Percentiles rank a stretch among this genome's conserved stretches.
Conservation (phyloP, 1,140 invertebrate species). For the Schlechtendalia chinensis region DNA sequence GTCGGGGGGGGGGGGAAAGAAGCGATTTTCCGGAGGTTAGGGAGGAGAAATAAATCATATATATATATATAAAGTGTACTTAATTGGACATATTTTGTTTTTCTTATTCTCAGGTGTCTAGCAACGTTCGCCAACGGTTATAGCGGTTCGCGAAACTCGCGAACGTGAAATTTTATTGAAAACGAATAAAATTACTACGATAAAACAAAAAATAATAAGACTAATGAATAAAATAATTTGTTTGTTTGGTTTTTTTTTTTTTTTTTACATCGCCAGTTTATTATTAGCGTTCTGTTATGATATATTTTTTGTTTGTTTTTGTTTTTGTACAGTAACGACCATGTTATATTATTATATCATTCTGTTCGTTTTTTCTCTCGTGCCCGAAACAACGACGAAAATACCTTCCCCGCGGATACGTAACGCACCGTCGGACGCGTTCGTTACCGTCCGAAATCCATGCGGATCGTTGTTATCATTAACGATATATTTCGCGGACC, state of each 20-base stretch:
- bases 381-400: neutral
- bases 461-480: too few species aligned
- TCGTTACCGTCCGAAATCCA: too few species aligned
- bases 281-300: neutral
- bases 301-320: constrained; percentile 1
- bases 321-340: constrained; percentile 12
- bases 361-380: neutral
- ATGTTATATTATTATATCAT: too few species aligned
- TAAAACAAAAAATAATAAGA: constrained; percentile 29
- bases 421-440: too few species aligned
- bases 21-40: neutral
- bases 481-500: too few species aligned
- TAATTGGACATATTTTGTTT: constrained; percentile 13
- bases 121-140: constrained; percentile 15
- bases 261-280: neutral
- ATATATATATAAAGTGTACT: neutral
- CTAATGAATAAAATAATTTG: constrained; percentile 40
- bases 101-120: constrained; percentile 33
- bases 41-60: neutral
- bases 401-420: neutral
- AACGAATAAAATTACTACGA: neutral
- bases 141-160: constrained; percentile 8
- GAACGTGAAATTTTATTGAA: neutral
- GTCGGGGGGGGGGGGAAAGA: neutral
- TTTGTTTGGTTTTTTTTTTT: constrained; percentile 26